Percentiles rank a stretch among this genome's conserved stretches.
Evolutionary conservation across 2,888 invertebrate species (phyloP).

Genomic region (Chromoteleia sp.): DNA sequence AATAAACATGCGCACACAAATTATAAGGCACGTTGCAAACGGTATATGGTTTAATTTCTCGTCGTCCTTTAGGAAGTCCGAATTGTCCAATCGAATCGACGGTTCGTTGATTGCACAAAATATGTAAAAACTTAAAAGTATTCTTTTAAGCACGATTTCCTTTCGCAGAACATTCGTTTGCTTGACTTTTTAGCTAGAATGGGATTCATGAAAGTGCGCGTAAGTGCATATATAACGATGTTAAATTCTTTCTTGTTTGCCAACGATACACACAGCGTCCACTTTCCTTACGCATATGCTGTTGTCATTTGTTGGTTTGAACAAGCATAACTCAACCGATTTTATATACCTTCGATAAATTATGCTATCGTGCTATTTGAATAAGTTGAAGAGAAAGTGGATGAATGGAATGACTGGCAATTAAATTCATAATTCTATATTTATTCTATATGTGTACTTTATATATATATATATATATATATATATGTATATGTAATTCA

Average conservation of each 20-base stretch:
- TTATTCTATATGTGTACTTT: too few relatives aligned
- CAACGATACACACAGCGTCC: not conserved
- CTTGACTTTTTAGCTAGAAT: not conserved
- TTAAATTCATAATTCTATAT: too few relatives aligned
- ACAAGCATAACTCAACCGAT: slow-evolving; percentile 14
- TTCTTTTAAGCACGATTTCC: slow-evolving; percentile 5
- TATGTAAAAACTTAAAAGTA: not conserved
- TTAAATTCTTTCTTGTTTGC: not conserved
- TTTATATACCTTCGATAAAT: slow-evolving; percentile 12
- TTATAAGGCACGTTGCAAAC: not conserved
- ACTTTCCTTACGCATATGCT: slow-evolving; percentile 4
- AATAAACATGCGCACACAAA: slow-evolving; percentile 9
- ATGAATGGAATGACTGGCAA: not conserved
- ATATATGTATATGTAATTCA: too few relatives aligned
- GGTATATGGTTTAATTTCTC: slow-evolving; percentile 6
- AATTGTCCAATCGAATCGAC: not conserved
- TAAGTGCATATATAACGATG: not conserved
- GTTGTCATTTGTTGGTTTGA: not conserved
- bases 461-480: too few relatives aligned
- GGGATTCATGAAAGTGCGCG: slow-evolving; percentile 8
- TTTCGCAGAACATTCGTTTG: not conserved
- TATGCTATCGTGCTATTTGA: slow-evolving; percentile 5
- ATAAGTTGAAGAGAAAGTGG: slow-evolving; percentile 12
- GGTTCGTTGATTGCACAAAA: slow-evolving; percentile 7
- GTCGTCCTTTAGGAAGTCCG: slow-evolving; percentile 2